phyloP scores from a whole-genome alignment of 2,797 vertebrate species.

The Neoniphon sammara region DNA sequence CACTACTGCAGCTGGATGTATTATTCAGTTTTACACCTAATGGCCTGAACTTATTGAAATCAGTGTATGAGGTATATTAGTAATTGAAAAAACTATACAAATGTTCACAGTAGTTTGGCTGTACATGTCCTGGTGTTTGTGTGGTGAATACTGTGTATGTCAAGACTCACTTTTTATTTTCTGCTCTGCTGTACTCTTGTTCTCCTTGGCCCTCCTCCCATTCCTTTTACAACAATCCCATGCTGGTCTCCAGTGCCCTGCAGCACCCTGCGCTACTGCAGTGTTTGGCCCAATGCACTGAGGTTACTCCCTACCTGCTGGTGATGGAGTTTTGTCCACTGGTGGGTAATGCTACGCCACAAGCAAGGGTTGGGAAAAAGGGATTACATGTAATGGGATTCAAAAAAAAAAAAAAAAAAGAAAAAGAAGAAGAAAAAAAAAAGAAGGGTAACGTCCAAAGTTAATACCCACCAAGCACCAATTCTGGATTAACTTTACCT shows the following conservation, averaged over 20 bases:
- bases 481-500: background rate
- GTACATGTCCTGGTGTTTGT: background rate
- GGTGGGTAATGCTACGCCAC: slow-evolving; percentile 82
- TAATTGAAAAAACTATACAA: too few relatives aligned
- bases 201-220: background rate
- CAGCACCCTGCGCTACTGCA: slow-evolving; percentile 94
- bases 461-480: background rate
- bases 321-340: slow-evolving; percentile 98
- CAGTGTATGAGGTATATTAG: too few relatives aligned
- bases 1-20: background rate
- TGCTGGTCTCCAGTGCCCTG: slow-evolving; percentile 81
- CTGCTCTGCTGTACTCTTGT: too few relatives aligned
- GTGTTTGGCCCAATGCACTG: slow-evolving; percentile 93
- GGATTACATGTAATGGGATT: background rate
- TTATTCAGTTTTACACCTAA: background rate
- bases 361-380: background rate
- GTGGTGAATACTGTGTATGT: background rate
- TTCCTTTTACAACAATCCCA: background rate
- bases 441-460: background rate
- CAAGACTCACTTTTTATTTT: background rate
- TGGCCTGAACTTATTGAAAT: background rate
- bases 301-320: slow-evolving; percentile 94
- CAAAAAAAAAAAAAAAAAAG: background rate
- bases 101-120: too few relatives aligned
- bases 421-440: background rate